phyloP scores from a whole-genome alignment of 2,113 vertebrate genomes.

The Oncorhynchus masou region DNA sequence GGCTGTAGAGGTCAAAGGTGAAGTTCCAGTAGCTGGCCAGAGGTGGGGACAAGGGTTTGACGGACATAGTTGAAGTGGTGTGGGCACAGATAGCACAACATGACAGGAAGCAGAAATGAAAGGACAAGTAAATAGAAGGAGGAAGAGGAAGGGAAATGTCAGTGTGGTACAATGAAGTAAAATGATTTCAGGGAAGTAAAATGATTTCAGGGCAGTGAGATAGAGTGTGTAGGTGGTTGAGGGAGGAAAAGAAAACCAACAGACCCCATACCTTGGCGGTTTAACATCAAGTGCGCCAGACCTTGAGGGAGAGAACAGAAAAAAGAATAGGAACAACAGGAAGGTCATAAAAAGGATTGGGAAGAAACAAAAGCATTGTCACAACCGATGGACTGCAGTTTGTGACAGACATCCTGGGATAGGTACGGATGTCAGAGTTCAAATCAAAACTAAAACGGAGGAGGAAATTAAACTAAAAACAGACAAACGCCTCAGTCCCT shows the following conservation, averaged over 20 bases:
- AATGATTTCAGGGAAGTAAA: slow-evolving; percentile 53
- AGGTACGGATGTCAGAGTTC: slow-evolving; percentile 78
- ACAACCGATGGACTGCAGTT: slow-evolving; percentile 85
- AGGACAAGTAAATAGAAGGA: slow-evolving; percentile 55
- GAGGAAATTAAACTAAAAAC: slow-evolving; percentile 66
- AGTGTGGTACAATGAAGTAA: slow-evolving; percentile 58
- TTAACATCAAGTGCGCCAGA: slow-evolving; percentile 85
- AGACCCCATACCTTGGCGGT: slow-evolving; percentile 83
- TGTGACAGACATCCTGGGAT: slow-evolving; percentile 85
- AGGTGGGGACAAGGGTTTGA: slow-evolving; percentile 80
- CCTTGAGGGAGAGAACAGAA: slow-evolving; percentile 84
- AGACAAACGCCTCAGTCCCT: slow-evolving; percentile 61
- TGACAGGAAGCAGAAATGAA: slow-evolving; percentile 70
- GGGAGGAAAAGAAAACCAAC: slow-evolving; percentile 70
- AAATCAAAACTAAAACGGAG: slow-evolving; percentile 61
- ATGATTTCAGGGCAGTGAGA: slow-evolving; percentile 53
- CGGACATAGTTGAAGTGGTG: slow-evolving; percentile 73
- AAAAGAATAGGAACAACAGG: slow-evolving; percentile 81
- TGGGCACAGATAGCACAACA: slow-evolving; percentile 73
- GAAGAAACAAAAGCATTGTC: slow-evolving; percentile 78
- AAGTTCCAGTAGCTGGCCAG: slow-evolving; percentile 79
- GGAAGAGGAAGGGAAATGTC: slow-evolving; percentile 67
- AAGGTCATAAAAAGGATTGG: slow-evolving; percentile 78
- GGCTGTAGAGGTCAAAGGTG: slow-evolving; percentile 78
- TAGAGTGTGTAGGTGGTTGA: slow-evolving; percentile 62